Conservation (phyloP, 1,140 invertebrate species). For the Drosophila nikananu region DNA sequence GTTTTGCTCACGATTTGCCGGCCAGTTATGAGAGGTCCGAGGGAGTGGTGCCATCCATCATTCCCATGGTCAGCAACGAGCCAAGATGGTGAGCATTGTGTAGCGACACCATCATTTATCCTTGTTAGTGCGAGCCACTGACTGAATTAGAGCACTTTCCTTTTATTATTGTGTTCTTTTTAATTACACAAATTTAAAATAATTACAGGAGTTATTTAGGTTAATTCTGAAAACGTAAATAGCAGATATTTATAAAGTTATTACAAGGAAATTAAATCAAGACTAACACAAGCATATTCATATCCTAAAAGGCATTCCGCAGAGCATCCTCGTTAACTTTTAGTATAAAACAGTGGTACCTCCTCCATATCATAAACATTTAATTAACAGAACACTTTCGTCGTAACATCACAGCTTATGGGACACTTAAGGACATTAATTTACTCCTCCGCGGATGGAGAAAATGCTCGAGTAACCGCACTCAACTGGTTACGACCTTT, state of each 20-base stretch:
- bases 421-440: conserved; percentile 26
- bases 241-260: background rate
- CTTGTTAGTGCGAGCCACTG: background rate
- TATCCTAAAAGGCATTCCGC: background rate
- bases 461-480: conserved; percentile 1
- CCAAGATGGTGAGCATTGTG: background rate
- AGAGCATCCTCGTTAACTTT: conserved; percentile 1
- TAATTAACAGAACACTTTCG: conserved; percentile 32
- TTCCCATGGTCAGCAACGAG: conserved; percentile 12
- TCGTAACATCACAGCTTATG: conserved; percentile 36
- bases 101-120: conserved; percentile 21
- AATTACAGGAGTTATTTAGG: background rate
- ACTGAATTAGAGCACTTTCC: background rate
- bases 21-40: conserved; percentile 31
- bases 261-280: background rate
- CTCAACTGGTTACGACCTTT: conserved; percentile 24
- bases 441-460: conserved; percentile 1
- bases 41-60: conserved; percentile 32
- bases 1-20: conserved; percentile 34
- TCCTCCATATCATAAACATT: conserved; percentile 26
- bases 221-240: background rate
- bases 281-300: background rate
- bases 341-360: conserved; percentile 3
- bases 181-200: background rate
- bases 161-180: background rate